A percentile compares a stretch with the other conserved stretches of the same genome.
Evolutionary conservation across 2,797 vertebrate species (phyloP).

Genomic region (Etheostoma perlongum): DNA sequence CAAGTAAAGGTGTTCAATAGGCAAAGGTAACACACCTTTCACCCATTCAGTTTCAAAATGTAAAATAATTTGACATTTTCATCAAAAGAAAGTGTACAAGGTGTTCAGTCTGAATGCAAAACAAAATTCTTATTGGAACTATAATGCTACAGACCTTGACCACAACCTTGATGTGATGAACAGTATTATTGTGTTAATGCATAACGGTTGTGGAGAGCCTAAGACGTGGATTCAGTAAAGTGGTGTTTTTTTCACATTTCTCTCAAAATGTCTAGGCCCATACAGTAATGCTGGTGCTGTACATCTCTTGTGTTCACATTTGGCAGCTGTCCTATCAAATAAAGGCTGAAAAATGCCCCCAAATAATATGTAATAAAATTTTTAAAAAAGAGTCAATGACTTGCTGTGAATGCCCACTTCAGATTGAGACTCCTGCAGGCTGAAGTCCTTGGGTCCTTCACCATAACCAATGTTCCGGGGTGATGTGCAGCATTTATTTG

Average conservation of each 20-base stretch:
- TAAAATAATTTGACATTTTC: neutral
- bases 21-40: neutral
- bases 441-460: conserved; percentile 42
- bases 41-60: conserved; percentile 2
- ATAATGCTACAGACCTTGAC: neutral
- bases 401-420: conserved; percentile 38
- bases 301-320: conserved; percentile 1
- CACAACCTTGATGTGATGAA: neutral
- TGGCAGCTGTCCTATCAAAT: neutral
- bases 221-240: neutral
- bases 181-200: neutral
- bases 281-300: conserved; percentile 1
- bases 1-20: neutral
- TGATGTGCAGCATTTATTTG: conserved; percentile 65
- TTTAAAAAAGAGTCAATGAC: conserved; percentile 7
- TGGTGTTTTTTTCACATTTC: neutral
- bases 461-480: conserved; percentile 33
- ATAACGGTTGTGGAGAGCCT: neutral
- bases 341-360: too few species aligned
- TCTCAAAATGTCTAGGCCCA: neutral
- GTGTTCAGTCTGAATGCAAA: neutral
- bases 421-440: conserved; percentile 33
- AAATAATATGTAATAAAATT: too few species aligned
- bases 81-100: neutral
- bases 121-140: neutral